These are phyloP conservation scores for Lanistes nyassanus DNA, from an alignment of 1,140 invertebrate genomes.

Conservation along the genomic window DNA sequence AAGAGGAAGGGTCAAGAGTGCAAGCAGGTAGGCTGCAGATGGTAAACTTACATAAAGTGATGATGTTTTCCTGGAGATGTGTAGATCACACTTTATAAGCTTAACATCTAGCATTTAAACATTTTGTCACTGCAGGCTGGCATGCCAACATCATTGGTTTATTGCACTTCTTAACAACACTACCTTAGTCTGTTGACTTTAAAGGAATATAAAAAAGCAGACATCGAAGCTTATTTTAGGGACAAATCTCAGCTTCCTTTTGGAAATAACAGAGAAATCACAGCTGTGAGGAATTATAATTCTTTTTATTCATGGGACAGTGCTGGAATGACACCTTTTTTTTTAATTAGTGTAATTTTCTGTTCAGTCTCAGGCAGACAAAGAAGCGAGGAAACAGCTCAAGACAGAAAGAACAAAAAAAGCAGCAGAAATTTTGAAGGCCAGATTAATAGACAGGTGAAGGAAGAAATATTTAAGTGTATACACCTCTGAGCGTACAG, in stretches of 20 bases:
- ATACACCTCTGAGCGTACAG: too few species aligned
- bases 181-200: not conserved
- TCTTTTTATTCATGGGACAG: not conserved
- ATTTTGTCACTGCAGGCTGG: too few species aligned
- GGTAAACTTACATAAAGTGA: too few species aligned
- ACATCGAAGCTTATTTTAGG: too few species aligned
- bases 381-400: not conserved
- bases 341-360: not conserved
- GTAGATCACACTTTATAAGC: too few species aligned
- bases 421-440: not conserved
- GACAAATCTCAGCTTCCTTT: not conserved
- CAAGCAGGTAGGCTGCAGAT: not conserved
- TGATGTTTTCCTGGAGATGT: too few species aligned
- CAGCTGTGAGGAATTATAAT: not conserved
- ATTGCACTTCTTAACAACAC: not conserved
- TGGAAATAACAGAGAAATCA: not conserved
- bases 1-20: not conserved
- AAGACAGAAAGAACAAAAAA: not conserved
- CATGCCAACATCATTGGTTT: too few species aligned
- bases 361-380: not conserved
- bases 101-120: too few species aligned
- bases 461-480: not conserved
- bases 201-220: not conserved
- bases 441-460: not conserved
- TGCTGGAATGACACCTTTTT: not conserved